These are phyloP conservation scores for Sarcophaga subvicina DNA, from an alignment of 2,888 invertebrate genomes.

Conservation along the genomic window DNA sequence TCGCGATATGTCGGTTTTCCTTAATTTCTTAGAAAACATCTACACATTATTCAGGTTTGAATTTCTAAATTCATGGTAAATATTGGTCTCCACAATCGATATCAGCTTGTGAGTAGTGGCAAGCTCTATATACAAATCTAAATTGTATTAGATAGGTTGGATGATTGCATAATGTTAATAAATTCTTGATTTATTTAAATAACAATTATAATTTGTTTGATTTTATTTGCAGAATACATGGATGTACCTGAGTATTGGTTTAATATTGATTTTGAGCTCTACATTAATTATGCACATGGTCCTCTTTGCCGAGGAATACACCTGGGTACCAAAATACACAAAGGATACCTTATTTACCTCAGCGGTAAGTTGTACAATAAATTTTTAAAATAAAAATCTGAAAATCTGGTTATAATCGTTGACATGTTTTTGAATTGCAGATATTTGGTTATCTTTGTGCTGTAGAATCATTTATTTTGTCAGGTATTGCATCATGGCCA, in stretches of 20 bases:
- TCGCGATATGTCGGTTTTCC: no score
- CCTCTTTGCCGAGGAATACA: slow-evolving; percentile 85
- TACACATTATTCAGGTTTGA: no score
- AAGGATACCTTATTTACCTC: slow-evolving; percentile 87
- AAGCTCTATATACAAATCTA: no score
- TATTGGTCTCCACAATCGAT: no score
- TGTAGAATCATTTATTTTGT: slow-evolving; percentile 84
- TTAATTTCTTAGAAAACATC: no score
- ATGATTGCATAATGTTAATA: no score
- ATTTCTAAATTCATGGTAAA: no score
- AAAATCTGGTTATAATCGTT: background rate
- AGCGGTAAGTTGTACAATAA: slow-evolving; percentile 83
- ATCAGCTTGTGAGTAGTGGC: no score
- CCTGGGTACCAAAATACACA: slow-evolving; percentile 88
- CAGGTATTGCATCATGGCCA: slow-evolving; percentile 84
- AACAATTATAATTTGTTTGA: background rate
- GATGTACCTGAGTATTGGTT: slow-evolving; percentile 88
- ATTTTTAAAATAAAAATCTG: background rate
- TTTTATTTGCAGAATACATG: slow-evolving; percentile 85
- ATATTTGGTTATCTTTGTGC: slow-evolving; percentile 85
- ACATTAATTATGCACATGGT: slow-evolving; percentile 87
- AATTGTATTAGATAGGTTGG: no score
- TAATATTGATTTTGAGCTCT: slow-evolving; percentile 87
- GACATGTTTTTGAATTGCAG: slow-evolving; percentile 77
- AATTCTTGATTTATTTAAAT: no score